These are phyloP conservation scores for Thryonomys swinderianus DNA, from an alignment of 2,113 vertebrate genomes.

Conservation along the genomic window DNA sequence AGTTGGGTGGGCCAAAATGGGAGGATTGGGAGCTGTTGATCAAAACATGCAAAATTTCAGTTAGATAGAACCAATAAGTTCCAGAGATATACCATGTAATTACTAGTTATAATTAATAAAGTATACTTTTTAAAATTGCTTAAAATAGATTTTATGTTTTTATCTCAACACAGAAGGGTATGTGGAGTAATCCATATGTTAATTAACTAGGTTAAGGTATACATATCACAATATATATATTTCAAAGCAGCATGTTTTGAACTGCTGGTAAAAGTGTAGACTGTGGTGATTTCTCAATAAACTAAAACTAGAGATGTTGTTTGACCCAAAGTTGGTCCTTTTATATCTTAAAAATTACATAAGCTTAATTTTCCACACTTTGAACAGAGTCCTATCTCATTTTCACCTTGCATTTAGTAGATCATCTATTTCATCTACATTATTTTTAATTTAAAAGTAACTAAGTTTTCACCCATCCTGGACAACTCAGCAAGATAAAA, in stretches of 20 bases:
- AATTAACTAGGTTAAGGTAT: background rate
- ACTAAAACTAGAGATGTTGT: no score
- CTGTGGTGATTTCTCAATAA: no score
- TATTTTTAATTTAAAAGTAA: background rate
- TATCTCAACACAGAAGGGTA: background rate
- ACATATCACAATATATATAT: background rate
- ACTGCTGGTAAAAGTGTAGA: no score
- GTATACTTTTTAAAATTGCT: background rate
- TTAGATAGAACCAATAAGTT: background rate
- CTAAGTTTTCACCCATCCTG: background rate
- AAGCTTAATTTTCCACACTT: slow-evolving; percentile 36
- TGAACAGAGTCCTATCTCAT: slow-evolving; percentile 48
- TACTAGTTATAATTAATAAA: background rate
- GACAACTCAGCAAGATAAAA: background rate
- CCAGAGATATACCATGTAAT: background rate
- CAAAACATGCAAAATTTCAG: background rate
- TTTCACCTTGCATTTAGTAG: slow-evolving; percentile 52
- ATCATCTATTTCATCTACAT: slow-evolving; percentile 19
- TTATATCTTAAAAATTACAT: slow-evolving; percentile 41
- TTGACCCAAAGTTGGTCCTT: no score
- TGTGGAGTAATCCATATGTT: background rate
- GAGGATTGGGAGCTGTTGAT: background rate
- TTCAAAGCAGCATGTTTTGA: background rate
- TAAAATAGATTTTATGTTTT: background rate
- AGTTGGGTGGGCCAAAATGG: no score